phyloP scores from a whole-genome alignment of 2,113 vertebrate genomes.

The Actenoides lindsayi region DNA sequence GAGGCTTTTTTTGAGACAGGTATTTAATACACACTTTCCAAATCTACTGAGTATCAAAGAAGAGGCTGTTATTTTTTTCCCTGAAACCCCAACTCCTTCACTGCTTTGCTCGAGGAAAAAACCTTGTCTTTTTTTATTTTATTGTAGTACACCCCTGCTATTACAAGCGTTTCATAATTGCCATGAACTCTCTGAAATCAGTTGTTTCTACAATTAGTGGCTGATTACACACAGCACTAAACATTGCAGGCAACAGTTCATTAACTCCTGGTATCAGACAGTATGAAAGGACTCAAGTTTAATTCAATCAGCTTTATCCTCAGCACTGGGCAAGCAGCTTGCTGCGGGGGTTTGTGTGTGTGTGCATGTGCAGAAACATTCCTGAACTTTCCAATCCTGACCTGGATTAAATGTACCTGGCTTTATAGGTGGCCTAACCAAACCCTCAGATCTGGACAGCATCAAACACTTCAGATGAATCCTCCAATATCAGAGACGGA shows the following conservation, averaged over 20 bases:
- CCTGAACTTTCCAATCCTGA: neutral
- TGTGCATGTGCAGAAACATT: neutral
- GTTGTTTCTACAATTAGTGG: constrained; percentile 75
- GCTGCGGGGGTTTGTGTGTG: fast-evolving
- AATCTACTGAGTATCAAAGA: neutral
- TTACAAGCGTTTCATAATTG: constrained; percentile 42
- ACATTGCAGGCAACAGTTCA: constrained; percentile 52
- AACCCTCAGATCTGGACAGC: neutral
- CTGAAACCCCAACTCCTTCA: neutral
- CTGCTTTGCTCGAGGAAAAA: neutral
- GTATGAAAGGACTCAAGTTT: constrained; percentile 4
- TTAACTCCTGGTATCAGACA: constrained; percentile 56
- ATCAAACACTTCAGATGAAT: neutral
- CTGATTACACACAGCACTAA: constrained; percentile 74
- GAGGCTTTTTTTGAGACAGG: neutral
- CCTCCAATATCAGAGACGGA: neutral
- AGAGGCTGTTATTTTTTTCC: neutral
- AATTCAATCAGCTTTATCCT: constrained; percentile 16
- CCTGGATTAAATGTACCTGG: neutral
- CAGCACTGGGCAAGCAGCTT: neutral
- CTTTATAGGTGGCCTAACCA: neutral
- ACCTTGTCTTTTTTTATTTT: neutral
- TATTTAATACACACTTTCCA: neutral
- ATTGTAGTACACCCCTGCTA: neutral
- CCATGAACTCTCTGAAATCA: constrained; percentile 54